Evolutionary conservation across 2,797 vertebrate species (phyloP), one percentile per base, ranked within the genome.

Genomic region (Pachyuromys duprasi): DNA sequence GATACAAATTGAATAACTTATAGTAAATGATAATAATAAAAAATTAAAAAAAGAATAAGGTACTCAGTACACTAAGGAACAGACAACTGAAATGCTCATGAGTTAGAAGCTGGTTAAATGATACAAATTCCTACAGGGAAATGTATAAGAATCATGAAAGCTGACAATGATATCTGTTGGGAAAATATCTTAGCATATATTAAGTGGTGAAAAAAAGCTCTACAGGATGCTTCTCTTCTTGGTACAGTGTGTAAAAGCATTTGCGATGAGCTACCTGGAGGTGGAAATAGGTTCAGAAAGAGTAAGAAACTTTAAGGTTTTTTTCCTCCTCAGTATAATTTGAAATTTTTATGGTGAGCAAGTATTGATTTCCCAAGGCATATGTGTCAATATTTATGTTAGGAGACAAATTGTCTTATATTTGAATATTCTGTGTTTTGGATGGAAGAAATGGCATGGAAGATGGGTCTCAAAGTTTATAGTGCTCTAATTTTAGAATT

Each of bases 321-420:
- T 78, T 57, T 57, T 42, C 5, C 13, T 42, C 22, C 76, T 96
- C 7, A 62, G 2, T 83, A 24, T 2, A 72, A 2, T 69, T 67
- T 93, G 76, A 83, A 91, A 79, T 57, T 86, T 96, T 94, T 72
- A 63, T 92, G 79, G 49, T 65, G 39, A 91, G 42, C 8, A 90
- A 53, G 15, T 80, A 36, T 39, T 95, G n/a, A 45, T 93, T 92
- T 94, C 42, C 49, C 31, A 83, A 69, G 86, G 24, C 76, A 74
- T 31, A 83, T 89, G 55, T 91, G 49, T 90, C 33, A 82, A 1
- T 96, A 81, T 88, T 95, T 95, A 13, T 90, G 89, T 76, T 78
- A 91, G 20, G 15, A 33, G 72, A 78, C 74, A 36, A 69, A 72
- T 91, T 96, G 28, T 49, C 28, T 93, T 94, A 18, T 72, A 82